Evolutionary conservation across 2,888 invertebrate species (phyloP).

Genomic region (Orthosia gracilis): DNA sequence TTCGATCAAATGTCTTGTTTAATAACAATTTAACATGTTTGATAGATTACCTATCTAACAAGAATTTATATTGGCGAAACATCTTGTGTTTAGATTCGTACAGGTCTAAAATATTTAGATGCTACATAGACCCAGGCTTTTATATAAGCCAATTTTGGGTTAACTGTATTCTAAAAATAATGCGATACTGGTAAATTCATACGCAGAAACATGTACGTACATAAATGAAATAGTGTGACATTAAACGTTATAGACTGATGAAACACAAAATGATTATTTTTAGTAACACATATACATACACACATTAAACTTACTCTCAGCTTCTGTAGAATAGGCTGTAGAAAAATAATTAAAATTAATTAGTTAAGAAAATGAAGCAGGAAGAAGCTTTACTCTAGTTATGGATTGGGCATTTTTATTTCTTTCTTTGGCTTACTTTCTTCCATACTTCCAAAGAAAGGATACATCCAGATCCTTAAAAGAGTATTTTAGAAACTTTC

Average conservation of each 20-base stretch:
- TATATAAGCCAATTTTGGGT: background rate
- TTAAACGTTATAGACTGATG: constrained; percentile 38
- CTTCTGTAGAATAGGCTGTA: constrained; percentile 36
- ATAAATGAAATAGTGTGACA: background rate
- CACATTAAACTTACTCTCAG: constrained; percentile 49
- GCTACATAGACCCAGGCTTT: background rate
- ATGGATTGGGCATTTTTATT: too few species aligned
- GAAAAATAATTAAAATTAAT: constrained; percentile 26
- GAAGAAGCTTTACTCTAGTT: background rate
- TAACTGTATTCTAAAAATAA: background rate
- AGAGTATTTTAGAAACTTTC: too few species aligned
- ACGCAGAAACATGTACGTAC: background rate
- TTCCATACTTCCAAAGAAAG: too few species aligned
- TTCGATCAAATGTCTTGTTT: background rate
- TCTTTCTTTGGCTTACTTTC: too few species aligned
- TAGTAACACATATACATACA: constrained; percentile 40
- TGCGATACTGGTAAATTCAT: background rate
- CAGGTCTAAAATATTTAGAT: background rate
- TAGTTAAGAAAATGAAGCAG: background rate
- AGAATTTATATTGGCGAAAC: background rate
- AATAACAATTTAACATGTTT: background rate
- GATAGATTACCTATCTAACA: background rate
- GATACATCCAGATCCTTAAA: too few species aligned
- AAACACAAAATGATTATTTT: constrained; percentile 24
- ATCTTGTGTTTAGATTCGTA: background rate